Evolutionary conservation across 2,888 invertebrate species (phyloP).

Genomic region (Kuschelorhynchus macadamiae): DNA sequence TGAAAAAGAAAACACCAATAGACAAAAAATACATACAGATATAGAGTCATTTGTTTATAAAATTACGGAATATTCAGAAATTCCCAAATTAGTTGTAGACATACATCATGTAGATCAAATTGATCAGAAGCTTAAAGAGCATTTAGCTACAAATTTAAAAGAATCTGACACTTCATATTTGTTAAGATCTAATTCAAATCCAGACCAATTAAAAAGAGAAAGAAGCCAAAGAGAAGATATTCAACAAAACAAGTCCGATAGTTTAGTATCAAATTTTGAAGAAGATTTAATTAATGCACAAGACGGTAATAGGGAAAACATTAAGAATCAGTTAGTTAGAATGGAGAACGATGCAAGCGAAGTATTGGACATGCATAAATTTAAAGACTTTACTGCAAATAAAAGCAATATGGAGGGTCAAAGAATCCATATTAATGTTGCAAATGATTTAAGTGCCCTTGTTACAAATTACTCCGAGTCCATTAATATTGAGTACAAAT

Average conservation of each 20-base stretch:
- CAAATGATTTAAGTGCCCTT: constrained; percentile 9
- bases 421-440: background rate
- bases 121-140: constrained; percentile 1
- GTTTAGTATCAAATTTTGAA: too few species aligned
- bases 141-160: background rate
- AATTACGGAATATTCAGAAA: constrained; percentile 20
- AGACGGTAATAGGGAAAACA: too few species aligned
- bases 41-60: background rate
- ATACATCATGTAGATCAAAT: constrained; percentile 27
- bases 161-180: too few species aligned
- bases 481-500: too few species aligned
- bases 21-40: background rate
- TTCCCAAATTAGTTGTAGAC: constrained; percentile 34
- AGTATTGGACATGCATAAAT: background rate
- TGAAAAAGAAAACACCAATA: background rate
- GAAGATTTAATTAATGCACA: background rate
- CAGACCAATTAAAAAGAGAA: background rate
- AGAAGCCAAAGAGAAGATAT: background rate
- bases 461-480: too few species aligned
- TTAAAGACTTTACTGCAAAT: constrained; percentile 11
- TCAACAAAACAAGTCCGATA: too few species aligned
- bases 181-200: background rate
- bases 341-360: background rate
- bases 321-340: background rate
- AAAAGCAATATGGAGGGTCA: too few species aligned